Conservation (phyloP, 23 tunicate genomes). For the Halocynthia aurantium region DNA sequence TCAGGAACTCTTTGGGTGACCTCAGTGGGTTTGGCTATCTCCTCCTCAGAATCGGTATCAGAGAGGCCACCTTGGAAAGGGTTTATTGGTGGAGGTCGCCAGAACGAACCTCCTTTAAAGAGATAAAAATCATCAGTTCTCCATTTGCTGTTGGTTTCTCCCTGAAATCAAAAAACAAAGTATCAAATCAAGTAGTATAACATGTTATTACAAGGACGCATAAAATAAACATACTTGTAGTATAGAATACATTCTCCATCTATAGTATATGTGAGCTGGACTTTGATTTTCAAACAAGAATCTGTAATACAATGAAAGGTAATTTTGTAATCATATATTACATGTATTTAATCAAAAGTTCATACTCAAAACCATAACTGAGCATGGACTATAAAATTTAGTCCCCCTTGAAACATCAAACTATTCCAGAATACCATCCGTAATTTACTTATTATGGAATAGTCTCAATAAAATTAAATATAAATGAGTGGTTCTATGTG, state of each 20-base stretch:
- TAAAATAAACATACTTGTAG: constrained; percentile 30
- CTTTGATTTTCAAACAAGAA: constrained; percentile 87
- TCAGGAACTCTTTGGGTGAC: constrained; percentile 45
- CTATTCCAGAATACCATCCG: too few relatives aligned
- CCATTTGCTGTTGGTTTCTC: constrained; percentile 73
- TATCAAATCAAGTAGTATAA: not conserved
- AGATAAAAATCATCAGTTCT: constrained; percentile 59
- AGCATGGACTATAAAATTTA: too few relatives aligned
- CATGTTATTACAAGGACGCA: not conserved
- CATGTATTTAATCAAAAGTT: not conserved
- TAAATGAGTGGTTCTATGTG: too few relatives aligned
- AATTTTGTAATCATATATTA: not conserved
- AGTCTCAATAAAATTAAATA: too few relatives aligned
- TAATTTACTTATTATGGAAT: too few relatives aligned
- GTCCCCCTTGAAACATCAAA: too few relatives aligned
- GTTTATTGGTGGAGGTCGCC: constrained; percentile 83
- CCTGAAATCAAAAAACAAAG: constrained; percentile 33
- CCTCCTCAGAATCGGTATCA: constrained; percentile 73
- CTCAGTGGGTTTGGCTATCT: constrained; percentile 21
- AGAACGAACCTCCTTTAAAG: constrained; percentile 70
- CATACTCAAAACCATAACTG: too few relatives aligned
- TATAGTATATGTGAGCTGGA: constrained; percentile 89
- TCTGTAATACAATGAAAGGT: constrained; percentile 26
- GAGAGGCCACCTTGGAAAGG: constrained; percentile 62
- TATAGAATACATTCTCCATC: constrained; percentile 80